A percentile compares a stretch with the other conserved stretches of the same genome.
phyloP scores from a whole-genome alignment of 2,888 invertebrate genomes.

The Choreutis nemorana region DNA sequence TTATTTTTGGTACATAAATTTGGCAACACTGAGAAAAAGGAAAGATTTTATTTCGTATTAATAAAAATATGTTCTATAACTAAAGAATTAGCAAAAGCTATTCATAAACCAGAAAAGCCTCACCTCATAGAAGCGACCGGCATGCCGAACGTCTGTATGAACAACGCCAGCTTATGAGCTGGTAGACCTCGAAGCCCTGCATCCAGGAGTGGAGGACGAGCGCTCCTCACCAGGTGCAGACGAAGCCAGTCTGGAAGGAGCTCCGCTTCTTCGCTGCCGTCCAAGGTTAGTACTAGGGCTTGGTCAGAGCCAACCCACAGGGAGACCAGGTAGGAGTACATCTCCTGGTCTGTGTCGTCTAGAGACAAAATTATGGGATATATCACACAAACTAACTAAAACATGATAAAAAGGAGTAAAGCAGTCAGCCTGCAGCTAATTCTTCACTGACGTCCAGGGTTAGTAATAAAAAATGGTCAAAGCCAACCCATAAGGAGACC shows the following conservation, averaged over 20 bases:
- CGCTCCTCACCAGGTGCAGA: slow-evolving; percentile 87
- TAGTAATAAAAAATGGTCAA: slow-evolving; percentile 73
- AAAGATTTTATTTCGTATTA: no score
- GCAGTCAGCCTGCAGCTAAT: no score
- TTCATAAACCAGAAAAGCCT: no score
- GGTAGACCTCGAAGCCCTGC: slow-evolving; percentile 88
- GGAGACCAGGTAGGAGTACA: slow-evolving; percentile 70
- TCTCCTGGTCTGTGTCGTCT: slow-evolving; percentile 62
- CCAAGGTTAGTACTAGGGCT: slow-evolving; percentile 66
- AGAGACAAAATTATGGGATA: slow-evolving; percentile 4
- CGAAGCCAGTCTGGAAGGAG: slow-evolving; percentile 94
- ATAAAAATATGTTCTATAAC: no score
- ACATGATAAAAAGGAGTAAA: no score
- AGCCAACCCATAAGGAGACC: slow-evolving; percentile 76
- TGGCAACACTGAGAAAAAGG: no score
- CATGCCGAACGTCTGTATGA: slow-evolving; percentile 96
- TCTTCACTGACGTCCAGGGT: slow-evolving; percentile 62
- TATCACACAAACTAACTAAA: no score
- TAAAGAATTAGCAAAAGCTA: neutral
- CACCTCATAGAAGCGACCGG: slow-evolving; percentile 87
- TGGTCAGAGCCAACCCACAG: slow-evolving; percentile 82
- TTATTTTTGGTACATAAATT: no score
- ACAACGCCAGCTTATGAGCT: slow-evolving; percentile 87
- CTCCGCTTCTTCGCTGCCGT: slow-evolving; percentile 71
- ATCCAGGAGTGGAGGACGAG: slow-evolving; percentile 81